phyloP scores from a whole-genome alignment of 2,797 vertebrate genomes.

The Lagocephalus sceleratus region DNA sequence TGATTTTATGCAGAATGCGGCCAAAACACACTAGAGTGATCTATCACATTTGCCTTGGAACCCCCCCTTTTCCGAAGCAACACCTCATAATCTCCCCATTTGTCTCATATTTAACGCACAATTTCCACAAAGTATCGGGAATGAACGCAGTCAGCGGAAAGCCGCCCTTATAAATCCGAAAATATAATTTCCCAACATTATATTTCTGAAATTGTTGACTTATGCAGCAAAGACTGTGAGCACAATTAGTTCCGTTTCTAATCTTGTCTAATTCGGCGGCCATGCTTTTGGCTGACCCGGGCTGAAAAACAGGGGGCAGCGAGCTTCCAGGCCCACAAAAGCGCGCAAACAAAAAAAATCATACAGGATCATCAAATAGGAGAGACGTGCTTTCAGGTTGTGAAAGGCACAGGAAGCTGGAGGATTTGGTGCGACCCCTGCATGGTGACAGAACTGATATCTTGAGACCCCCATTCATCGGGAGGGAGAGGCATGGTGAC shows the following conservation, averaged over 20 bases:
- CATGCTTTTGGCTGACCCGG: slow-evolving; percentile 46
- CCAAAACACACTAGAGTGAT: background rate
- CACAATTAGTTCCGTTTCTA: slow-evolving; percentile 36
- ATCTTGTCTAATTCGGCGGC: slow-evolving; percentile 41
- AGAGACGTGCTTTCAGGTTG: slow-evolving; percentile 61
- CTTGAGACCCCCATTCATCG: slow-evolving; percentile 68
- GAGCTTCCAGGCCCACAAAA: slow-evolving; percentile 49
- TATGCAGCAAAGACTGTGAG: slow-evolving; percentile 16
- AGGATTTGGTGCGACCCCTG: slow-evolving; percentile 72
- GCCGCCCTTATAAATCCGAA: background rate
- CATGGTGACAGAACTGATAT: slow-evolving; percentile 70
- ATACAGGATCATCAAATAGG: slow-evolving; percentile 67
- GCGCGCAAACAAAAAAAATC: slow-evolving; percentile 49
- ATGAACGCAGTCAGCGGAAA: background rate
- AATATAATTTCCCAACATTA: background rate
- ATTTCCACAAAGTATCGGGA: background rate
- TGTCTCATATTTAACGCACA: background rate
- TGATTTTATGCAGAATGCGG: background rate
- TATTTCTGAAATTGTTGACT: slow-evolving; percentile 22
- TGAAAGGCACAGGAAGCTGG: slow-evolving; percentile 71
- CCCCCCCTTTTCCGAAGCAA: background rate
- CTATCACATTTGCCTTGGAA: slow-evolving; percentile 2
- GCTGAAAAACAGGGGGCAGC: slow-evolving; percentile 28
- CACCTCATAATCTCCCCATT: background rate
- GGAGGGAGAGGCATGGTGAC: slow-evolving; percentile 53